Conservation (phyloP, 2,888 invertebrate genomes). For the Caenorhabditis zanzibari region DNA sequence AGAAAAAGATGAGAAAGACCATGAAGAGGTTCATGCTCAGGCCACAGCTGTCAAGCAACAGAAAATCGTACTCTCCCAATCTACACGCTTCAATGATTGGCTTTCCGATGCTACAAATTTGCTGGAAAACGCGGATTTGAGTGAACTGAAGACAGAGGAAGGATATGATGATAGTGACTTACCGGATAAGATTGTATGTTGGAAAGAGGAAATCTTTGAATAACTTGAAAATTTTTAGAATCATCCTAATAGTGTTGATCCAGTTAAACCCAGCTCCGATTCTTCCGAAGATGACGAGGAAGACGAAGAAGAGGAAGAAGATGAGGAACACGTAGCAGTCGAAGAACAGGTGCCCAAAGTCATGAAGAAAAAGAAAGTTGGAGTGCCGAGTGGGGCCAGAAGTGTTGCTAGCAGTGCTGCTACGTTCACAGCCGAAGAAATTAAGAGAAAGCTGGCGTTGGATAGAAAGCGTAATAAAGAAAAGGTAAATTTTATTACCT, state of each 20-base stretch:
- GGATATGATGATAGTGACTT: constrained; percentile 64
- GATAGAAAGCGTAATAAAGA: constrained; percentile 79
- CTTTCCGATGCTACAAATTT: constrained; percentile 75
- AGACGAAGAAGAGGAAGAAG: constrained; percentile 50
- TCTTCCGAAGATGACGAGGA: constrained; percentile 19
- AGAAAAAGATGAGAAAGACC: constrained; percentile 46
- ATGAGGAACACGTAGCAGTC: constrained; percentile 38
- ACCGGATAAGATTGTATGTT: constrained; percentile 48
- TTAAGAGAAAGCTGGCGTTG: constrained; percentile 76
- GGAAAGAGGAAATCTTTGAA: neutral
- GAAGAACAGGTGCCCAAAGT: constrained; percentile 54
- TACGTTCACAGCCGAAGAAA: constrained; percentile 79
- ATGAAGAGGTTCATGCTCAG: constrained; percentile 52
- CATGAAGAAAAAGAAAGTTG: constrained; percentile 30
- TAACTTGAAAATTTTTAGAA: constrained; percentile 35
- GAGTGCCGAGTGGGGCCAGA: constrained; percentile 38
- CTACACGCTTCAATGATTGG: constrained; percentile 80
- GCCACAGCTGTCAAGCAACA: constrained; percentile 45
- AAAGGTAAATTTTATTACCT: constrained; percentile 67
- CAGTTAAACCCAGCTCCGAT: constrained; percentile 1
- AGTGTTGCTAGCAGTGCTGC: constrained; percentile 70
- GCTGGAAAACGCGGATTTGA: constrained; percentile 67
- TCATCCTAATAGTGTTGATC: constrained; percentile 4
- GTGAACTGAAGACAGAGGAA: constrained; percentile 44
- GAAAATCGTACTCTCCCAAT: constrained; percentile 70